Evolutionary conservation across 2,113 vertebrate species (phyloP).

Genomic region (Leptobrachium leishanense): DNA sequence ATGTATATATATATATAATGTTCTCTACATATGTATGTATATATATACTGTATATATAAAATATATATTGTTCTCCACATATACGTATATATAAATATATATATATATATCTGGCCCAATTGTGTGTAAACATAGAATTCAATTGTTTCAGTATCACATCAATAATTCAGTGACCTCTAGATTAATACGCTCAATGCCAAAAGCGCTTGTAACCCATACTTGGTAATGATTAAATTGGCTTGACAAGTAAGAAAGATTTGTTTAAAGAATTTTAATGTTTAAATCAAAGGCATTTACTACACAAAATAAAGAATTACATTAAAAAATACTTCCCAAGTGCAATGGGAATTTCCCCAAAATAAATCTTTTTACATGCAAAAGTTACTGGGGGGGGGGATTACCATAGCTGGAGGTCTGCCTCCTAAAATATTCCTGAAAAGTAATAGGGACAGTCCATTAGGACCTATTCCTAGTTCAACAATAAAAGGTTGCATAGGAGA

Average conservation of each 20-base stretch:
- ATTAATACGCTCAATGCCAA: conserved; percentile 25
- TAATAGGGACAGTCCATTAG: conserved; percentile 24
- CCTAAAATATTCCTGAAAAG: conserved; percentile 23
- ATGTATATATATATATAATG: neutral
- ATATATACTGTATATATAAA: too few species aligned
- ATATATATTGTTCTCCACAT: too few species aligned
- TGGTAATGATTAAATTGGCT: conserved; percentile 9
- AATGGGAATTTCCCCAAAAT: conserved; percentile 32
- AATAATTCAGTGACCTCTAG: conserved; percentile 10
- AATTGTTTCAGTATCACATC: neutral
- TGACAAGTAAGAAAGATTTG: conserved; percentile 1
- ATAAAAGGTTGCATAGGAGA: neutral
- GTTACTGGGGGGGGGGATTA: conserved; percentile 27
- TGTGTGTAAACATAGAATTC: neutral
- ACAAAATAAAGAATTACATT: conserved; percentile 40
- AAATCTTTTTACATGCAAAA: conserved; percentile 32
- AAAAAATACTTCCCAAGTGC: conserved; percentile 30
- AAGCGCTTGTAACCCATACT: neutral
- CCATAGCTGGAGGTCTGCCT: conserved; percentile 17
- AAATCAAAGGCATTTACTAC: conserved; percentile 27
- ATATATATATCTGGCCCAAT: too few species aligned
- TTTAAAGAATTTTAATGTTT: conserved; percentile 23
- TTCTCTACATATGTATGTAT: too few species aligned
- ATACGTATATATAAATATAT: too few species aligned
- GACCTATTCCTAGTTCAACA: conserved; percentile 15